Percentiles rank a stretch among this genome's conserved stretches.
These are phyloP conservation scores for Meloidogyne chitwoodi DNA, from an alignment of 1,140 invertebrate genomes.

Conservation along the genomic window DNA sequence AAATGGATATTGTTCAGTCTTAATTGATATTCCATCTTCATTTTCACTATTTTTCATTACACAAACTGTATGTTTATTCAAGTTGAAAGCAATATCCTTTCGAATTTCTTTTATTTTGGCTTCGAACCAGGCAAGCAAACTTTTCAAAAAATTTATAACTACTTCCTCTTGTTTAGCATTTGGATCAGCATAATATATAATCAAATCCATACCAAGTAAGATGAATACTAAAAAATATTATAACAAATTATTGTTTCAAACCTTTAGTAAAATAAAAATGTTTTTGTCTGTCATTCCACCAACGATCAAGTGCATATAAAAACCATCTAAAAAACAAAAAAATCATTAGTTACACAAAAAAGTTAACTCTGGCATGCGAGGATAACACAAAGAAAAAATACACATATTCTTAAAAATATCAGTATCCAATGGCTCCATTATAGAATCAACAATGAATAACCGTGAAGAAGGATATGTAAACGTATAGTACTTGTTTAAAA, in stretches of 20 bases:
- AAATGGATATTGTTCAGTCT: not conserved
- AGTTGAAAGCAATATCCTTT: not conserved
- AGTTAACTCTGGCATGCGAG: slow-evolving; percentile 4
- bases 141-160: not conserved
- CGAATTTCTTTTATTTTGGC: not conserved
- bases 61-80: not conserved
- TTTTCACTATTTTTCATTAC: not conserved
- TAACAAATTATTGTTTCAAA: not conserved
- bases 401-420: slow-evolving; percentile 7
- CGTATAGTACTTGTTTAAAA: not conserved
- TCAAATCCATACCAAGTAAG: slow-evolving; percentile 12
- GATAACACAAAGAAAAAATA: not conserved
- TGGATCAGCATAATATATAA: slow-evolving; percentile 15
- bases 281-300: not conserved
- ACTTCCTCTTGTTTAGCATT: not conserved
- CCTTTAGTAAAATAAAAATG: slow-evolving; percentile 6
- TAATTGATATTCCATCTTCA: not conserved
- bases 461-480: not conserved
- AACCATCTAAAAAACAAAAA: slow-evolving; percentile 2
- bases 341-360: not conserved
- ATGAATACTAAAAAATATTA: not conserved
- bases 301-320: slow-evolving; percentile 12
- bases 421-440: not conserved
- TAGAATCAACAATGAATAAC: slow-evolving; percentile 1
- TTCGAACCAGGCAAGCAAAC: not conserved